phyloP scores from a whole-genome alignment of 2,113 vertebrate genomes.

The Acanthisitta chloris region DNA sequence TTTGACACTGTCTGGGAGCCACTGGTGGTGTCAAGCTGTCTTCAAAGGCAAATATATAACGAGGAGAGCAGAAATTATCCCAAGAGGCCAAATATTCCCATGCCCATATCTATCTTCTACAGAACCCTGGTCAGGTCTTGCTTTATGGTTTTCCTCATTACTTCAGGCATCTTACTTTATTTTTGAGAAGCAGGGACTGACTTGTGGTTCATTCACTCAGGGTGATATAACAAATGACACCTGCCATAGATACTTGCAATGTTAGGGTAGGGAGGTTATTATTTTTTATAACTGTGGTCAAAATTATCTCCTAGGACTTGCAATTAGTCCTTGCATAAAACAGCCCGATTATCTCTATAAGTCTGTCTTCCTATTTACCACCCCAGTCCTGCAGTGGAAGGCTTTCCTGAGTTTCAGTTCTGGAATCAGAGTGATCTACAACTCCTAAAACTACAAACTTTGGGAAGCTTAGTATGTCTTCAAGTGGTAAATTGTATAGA shows the following conservation, averaged over 20 bases:
- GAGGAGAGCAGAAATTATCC: neutral
- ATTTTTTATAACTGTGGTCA: neutral
- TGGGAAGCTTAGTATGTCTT: neutral
- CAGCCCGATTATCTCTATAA: neutral
- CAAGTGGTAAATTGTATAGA: neutral
- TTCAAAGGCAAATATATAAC: neutral
- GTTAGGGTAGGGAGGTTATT: neutral
- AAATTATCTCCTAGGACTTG: neutral
- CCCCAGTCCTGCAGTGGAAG: neutral
- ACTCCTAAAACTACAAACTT: neutral
- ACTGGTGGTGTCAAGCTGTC: neutral
- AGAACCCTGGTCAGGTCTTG: neutral
- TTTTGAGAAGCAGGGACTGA: neutral
- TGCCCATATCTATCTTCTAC: neutral
- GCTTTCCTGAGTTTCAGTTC: neutral
- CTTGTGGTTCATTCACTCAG: neutral
- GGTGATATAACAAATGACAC: neutral
- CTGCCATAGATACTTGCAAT: neutral
- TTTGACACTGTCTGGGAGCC: neutral
- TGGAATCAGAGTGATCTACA: neutral
- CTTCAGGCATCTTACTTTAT: neutral
- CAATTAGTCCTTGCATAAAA: neutral
- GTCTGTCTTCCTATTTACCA: neutral
- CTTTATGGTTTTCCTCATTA: neutral
- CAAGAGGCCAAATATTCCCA: neutral